These are phyloP conservation scores for Drosophila athabasca DNA, from an alignment of 1,140 invertebrate species.

Conservation along the genomic window DNA sequence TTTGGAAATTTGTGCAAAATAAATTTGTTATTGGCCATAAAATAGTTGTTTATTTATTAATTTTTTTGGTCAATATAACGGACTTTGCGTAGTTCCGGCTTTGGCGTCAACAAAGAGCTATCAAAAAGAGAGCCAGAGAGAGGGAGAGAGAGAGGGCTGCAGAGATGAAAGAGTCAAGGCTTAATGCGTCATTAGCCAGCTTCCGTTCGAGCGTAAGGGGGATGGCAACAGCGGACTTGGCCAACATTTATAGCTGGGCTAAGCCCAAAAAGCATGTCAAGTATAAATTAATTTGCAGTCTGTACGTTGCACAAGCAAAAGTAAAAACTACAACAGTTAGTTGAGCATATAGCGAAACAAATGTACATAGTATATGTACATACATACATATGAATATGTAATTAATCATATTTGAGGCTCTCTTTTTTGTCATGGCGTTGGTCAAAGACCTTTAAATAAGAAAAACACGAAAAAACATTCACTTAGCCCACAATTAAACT, in stretches of 20 bases:
- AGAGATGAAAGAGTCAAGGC: constrained; percentile 22
- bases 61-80: constrained; percentile 46
- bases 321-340: constrained; percentile 21
- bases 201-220: constrained; percentile 27
- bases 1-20: constrained; percentile 46
- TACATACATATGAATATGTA: neutral
- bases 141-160: constrained; percentile 5
- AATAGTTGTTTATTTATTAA: constrained; percentile 40
- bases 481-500: constrained; percentile 52
- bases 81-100: constrained; percentile 70
- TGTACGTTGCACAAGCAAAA: constrained; percentile 22
- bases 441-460: constrained; percentile 56
- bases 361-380: too few relatives aligned
- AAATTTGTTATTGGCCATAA: constrained; percentile 47
- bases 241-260: constrained; percentile 44
- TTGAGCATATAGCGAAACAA: constrained; percentile 9
- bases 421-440: constrained; percentile 11
- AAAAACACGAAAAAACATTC: constrained; percentile 22
- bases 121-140: neutral
- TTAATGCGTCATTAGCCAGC: constrained; percentile 55
- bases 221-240: constrained; percentile 23
- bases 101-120: constrained; percentile 47
- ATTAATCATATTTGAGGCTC: constrained; percentile 22
- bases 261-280: constrained; percentile 48
- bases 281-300: constrained; percentile 58